A percentile compares a stretch with the other conserved stretches of the same genome.
Conservation (phyloP, 53 echinoderm and acorn worm genomes). For the Echinometra lucunter region DNA sequence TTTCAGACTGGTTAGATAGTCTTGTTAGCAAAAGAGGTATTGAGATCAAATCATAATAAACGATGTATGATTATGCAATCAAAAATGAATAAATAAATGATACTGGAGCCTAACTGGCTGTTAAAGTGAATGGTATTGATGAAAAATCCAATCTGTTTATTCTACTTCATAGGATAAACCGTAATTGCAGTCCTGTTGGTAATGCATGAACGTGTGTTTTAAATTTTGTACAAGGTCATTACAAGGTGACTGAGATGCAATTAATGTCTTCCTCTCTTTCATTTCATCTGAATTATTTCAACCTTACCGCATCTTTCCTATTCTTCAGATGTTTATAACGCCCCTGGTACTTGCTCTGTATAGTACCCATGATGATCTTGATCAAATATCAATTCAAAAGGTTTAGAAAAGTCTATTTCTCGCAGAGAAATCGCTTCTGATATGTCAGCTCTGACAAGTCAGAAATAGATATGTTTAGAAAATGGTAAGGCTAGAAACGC, state of each 20-base stretch:
- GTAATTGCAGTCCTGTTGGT: neutral
- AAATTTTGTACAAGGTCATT: neutral
- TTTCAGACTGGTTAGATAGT: too few relatives aligned
- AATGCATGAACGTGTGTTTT: neutral
- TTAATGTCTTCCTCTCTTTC: neutral
- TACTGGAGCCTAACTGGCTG: neutral
- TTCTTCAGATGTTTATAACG: constrained; percentile 47
- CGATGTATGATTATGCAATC: too few relatives aligned
- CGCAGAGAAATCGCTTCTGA: neutral
- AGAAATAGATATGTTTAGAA: constrained; percentile 17
- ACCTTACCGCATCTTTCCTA: constrained; percentile 48
- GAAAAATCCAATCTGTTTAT: too few relatives aligned
- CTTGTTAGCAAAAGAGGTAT: too few relatives aligned
- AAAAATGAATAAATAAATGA: too few relatives aligned
- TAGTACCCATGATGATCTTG: constrained; percentile 27
- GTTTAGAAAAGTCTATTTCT: neutral
- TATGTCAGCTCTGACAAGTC: constrained; percentile 34
- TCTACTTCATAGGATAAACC: neutral
- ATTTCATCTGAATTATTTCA: neutral
- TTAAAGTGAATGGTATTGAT: too few relatives aligned
- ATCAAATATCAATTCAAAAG: neutral
- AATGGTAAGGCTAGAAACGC: neutral
- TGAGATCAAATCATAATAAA: too few relatives aligned
- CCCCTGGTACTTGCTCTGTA: constrained; percentile 57
- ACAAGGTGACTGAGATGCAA: constrained; percentile 4